These are phyloP conservation scores for Danio choprae DNA, from an alignment of 2,797 vertebrate species.

Conservation along the genomic window DNA sequence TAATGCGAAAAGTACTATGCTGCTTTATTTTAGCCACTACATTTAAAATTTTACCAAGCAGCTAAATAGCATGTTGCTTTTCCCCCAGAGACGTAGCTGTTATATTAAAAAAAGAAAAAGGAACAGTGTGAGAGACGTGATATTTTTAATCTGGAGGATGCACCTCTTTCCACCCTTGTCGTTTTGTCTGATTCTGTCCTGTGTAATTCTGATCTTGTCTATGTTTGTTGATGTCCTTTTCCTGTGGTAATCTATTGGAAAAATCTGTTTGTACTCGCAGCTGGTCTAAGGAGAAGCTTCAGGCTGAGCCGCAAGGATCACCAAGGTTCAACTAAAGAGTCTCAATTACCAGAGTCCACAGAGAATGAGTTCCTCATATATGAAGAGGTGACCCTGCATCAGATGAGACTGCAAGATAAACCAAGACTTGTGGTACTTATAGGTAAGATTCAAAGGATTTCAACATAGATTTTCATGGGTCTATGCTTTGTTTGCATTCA, in stretches of 20 bases:
- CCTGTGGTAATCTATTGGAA: slow-evolving; percentile 2
- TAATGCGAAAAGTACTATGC: slow-evolving; percentile 47
- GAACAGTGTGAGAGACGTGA: neutral
- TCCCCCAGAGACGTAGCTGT: slow-evolving; percentile 19
- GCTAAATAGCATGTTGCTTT: neutral
- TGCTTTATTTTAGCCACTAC: slow-evolving; percentile 22
- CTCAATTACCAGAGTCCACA: slow-evolving; percentile 65
- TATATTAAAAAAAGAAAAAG: neutral
- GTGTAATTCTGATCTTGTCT: neutral
- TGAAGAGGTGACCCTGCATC: slow-evolving; percentile 89
- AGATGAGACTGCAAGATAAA: slow-evolving; percentile 81
- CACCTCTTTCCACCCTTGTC: slow-evolving; percentile 21
- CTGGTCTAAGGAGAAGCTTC: slow-evolving; percentile 89
- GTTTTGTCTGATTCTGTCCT: slow-evolving; percentile 21
- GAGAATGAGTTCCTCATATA: slow-evolving; percentile 85
- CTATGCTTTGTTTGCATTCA: neutral
- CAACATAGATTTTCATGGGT: neutral
- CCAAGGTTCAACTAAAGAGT: slow-evolving; percentile 73
- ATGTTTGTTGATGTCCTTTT: neutral
- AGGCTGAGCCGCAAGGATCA: slow-evolving; percentile 84
- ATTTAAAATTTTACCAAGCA: slow-evolving; percentile 6
- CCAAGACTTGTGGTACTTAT: slow-evolving; percentile 90
- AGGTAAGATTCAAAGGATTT: slow-evolving; percentile 73
- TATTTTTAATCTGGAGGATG: slow-evolving; percentile 6
- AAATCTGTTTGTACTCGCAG: slow-evolving; percentile 66